Evolutionary conservation across 2,888 invertebrate genomes (phyloP).

Genomic region (Drosophila gaucha): DNA sequence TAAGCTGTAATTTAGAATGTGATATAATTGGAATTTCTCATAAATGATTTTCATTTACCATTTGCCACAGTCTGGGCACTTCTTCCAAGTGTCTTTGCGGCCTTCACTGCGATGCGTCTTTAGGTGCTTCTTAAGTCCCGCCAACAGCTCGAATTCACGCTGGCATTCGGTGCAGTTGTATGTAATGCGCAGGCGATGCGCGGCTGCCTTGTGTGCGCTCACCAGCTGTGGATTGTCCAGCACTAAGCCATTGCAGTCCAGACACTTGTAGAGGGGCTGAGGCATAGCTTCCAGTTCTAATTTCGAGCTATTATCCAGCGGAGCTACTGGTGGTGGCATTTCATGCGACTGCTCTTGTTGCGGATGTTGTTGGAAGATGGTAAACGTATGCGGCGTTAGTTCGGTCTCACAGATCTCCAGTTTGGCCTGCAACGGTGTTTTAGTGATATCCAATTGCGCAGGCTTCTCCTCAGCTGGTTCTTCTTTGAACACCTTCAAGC

Average conservation of each 20-base stretch:
- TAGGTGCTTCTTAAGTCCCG: conserved; percentile 82
- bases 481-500: conserved; percentile 75
- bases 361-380: conserved; percentile 62
- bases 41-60: conserved; percentile 69
- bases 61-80: conserved; percentile 84
- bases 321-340: conserved; percentile 64
- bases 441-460: neutral
- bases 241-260: conserved; percentile 79
- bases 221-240: conserved; percentile 72
- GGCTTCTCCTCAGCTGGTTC: conserved; percentile 67
- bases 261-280: conserved; percentile 79
- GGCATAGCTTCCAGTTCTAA: conserved; percentile 55
- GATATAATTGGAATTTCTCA: neutral
- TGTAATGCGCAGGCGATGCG: conserved; percentile 78
- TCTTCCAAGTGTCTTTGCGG: conserved; percentile 83
- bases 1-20: conserved; percentile 64
- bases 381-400: conserved; percentile 63
- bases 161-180: conserved; percentile 82
- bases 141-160: conserved; percentile 80
- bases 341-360: conserved; percentile 20
- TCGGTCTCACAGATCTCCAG: conserved; percentile 65
- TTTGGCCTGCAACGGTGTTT: conserved; percentile 48
- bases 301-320: conserved; percentile 29
- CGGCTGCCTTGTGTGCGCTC: conserved; percentile 74
- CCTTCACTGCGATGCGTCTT: conserved; percentile 82